These are phyloP conservation scores for Pao palembangensis DNA, from an alignment of 2,113 vertebrate genomes.

Conservation along the genomic window DNA sequence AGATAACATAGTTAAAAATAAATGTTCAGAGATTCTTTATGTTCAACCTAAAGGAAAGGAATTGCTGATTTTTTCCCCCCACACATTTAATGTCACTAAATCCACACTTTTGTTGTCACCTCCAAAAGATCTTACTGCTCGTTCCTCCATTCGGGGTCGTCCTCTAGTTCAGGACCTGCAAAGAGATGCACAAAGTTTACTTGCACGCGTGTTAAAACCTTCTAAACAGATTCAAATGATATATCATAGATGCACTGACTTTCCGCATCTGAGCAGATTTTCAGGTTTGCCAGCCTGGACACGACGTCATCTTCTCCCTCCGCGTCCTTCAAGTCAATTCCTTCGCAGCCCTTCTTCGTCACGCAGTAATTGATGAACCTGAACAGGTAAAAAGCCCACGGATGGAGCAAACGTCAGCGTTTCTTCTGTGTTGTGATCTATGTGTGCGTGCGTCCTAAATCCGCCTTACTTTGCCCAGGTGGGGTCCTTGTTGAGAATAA, in stretches of 20 bases:
- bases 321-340: slow-evolving; percentile 68
- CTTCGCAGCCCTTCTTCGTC: slow-evolving; percentile 72
- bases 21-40: no score
- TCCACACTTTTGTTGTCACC: background rate
- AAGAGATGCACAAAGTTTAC: slow-evolving; percentile 3
- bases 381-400: background rate
- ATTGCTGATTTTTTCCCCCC: background rate
- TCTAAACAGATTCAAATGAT: background rate
- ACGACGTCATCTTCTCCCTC: slow-evolving; percentile 55
- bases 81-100: background rate
- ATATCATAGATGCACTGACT: slow-evolving; percentile 45
- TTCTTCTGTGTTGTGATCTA: background rate
- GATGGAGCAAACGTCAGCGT: background rate
- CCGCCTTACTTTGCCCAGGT: slow-evolving; percentile 83
- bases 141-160: slow-evolving; percentile 72
- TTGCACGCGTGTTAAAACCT: background rate
- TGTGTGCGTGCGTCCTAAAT: background rate
- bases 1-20: no score
- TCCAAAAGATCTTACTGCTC: slow-evolving; percentile 48
- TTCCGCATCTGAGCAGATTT: slow-evolving; percentile 52
- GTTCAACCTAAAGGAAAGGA: background rate
- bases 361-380: slow-evolving; percentile 86
- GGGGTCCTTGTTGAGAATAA: slow-evolving; percentile 80
- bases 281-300: slow-evolving; percentile 47
- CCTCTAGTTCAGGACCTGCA: slow-evolving; percentile 38